Evolutionary conservation across 2,888 invertebrate genomes (phyloP).

Genomic region (Leistus spinibarbis): DNA sequence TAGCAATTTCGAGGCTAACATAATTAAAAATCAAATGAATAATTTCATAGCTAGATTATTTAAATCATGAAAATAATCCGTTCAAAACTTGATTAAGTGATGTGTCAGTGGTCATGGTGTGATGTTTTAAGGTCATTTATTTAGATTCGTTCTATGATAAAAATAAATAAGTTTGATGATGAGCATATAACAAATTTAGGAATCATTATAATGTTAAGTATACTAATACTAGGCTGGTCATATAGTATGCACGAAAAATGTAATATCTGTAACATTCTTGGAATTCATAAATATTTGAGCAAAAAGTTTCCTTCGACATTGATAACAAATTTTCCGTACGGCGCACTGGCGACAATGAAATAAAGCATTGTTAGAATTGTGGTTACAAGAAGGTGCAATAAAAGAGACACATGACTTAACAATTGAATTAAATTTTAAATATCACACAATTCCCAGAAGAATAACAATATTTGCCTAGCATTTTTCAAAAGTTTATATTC

Average conservation of each 20-base stretch:
- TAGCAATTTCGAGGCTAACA: conserved; percentile 1
- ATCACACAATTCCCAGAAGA: background rate
- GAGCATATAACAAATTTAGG: background rate
- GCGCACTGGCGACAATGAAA: no score
- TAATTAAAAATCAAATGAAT: conserved; percentile 35
- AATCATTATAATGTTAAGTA: background rate
- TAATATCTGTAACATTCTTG: no score
- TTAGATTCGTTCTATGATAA: background rate
- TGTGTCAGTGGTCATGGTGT: conserved; percentile 17
- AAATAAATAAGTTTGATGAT: background rate
- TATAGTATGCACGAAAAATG: no score
- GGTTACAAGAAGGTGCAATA: background rate
- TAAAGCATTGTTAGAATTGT: no score
- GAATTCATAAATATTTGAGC: no score
- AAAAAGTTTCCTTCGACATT: no score
- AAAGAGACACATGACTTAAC: background rate
- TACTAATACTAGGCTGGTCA: no score
- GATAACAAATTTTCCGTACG: no score
- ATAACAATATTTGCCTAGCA: background rate
- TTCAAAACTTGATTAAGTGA: conserved; percentile 33
- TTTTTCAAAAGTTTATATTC: background rate
- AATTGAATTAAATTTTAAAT: background rate
- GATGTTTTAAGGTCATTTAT: background rate
- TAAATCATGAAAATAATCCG: conserved; percentile 33
- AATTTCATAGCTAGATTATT: conserved; percentile 30